Conservation (phyloP, 2,797 vertebrate genomes). For the Labeo calbasu region DNA sequence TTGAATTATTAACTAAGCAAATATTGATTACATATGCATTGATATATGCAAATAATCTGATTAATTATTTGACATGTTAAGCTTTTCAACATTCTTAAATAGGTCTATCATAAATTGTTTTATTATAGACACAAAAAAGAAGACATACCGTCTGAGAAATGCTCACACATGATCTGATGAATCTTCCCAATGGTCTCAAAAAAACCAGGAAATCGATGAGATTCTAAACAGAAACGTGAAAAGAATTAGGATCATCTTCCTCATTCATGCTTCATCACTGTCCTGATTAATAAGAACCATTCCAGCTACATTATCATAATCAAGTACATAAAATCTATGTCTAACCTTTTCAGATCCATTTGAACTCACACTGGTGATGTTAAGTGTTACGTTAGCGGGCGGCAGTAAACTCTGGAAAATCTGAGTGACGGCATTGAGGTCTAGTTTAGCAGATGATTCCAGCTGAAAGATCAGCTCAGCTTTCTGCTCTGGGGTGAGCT, state of each 20-base stretch:
- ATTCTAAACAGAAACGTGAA: conserved; percentile 29
- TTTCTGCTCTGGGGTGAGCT: conserved; percentile 49
- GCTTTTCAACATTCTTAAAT: background rate
- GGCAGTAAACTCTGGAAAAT: conserved; percentile 31
- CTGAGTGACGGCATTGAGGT: background rate
- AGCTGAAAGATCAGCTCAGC: conserved; percentile 43
- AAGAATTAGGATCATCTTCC: background rate
- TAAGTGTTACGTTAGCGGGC: background rate
- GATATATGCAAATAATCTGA: too few species aligned
- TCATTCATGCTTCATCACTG: background rate
- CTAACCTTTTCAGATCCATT: background rate
- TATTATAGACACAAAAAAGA: background rate
- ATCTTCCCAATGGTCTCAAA: conserved; percentile 45
- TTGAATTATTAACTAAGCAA: background rate
- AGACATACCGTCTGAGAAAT: background rate
- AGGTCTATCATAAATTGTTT: background rate
- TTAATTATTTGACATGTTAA: background rate
- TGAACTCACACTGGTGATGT: rapidly evolving
- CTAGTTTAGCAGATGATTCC: background rate
- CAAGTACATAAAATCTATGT: background rate
- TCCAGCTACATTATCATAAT: background rate
- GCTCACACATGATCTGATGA: conserved; percentile 23
- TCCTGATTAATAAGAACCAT: background rate
- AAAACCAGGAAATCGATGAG: background rate
- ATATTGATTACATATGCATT: too few species aligned